Percentiles rank a stretch among this genome's conserved stretches.
phyloP scores from a whole-genome alignment of 2,113 vertebrate genomes.

The Symphodus melops region DNA sequence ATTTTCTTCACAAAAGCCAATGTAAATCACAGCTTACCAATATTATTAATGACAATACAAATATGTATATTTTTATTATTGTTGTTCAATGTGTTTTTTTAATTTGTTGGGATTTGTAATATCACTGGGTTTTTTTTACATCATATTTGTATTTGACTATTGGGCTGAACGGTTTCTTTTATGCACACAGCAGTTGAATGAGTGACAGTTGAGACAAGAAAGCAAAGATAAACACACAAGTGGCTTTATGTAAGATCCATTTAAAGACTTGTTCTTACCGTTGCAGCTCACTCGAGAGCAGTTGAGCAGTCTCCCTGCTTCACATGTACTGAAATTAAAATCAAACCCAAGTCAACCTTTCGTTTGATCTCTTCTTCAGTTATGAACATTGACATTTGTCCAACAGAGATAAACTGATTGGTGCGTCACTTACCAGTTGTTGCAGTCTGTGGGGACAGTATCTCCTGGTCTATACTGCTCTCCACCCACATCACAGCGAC shows the following conservation, averaged over 20 bases:
- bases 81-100: no score
- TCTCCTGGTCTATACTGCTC: constrained; percentile 79
- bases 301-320: constrained; percentile 82
- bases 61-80: no score
- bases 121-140: no score
- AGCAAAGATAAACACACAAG: neutral
- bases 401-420: neutral
- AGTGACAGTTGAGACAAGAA: neutral
- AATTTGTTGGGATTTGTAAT: no score
- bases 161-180: no score
- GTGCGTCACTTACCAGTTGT: constrained; percentile 84
- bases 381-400: neutral
- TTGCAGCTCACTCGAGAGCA: constrained; percentile 83
- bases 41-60: no score
- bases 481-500: constrained; percentile 83
- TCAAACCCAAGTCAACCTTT: neutral
- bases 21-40: no score
- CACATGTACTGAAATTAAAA: constrained; percentile 83
- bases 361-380: neutral
- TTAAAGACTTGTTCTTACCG: constrained; percentile 69
- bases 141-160: no score
- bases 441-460: constrained; percentile 80
- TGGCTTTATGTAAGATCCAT: neutral
- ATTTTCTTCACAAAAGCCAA: no score
- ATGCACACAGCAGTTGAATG: neutral